Percentiles rank a stretch among this genome's conserved stretches.
Evolutionary conservation across 2,797 vertebrate genomes (phyloP).

Genomic region (Microcaecilia unicolor): DNA sequence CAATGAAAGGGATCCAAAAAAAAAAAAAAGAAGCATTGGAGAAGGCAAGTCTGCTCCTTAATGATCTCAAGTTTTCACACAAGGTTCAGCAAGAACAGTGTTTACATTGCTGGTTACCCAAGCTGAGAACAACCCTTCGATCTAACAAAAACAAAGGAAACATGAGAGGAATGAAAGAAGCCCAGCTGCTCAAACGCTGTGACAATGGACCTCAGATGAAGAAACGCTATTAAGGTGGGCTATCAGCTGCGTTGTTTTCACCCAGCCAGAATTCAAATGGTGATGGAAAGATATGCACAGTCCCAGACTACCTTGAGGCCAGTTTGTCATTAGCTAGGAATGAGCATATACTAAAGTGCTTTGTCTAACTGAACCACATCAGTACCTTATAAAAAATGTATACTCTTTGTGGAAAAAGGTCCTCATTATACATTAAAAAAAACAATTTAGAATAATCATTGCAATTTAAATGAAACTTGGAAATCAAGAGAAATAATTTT

Average conservation of each 20-base stretch:
- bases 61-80: too few species aligned
- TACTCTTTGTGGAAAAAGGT: slow-evolving; percentile 32
- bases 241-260: too few species aligned
- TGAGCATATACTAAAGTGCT: slow-evolving; percentile 73
- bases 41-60: slow-evolving; percentile 4
- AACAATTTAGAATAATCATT: slow-evolving; percentile 55
- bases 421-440: slow-evolving; percentile 53
- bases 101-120: slow-evolving; percentile 10
- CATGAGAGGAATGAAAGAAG: slow-evolving; percentile 2
- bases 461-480: slow-evolving; percentile 57
- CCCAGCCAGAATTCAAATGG: too few species aligned
- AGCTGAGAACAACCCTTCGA: too few species aligned
- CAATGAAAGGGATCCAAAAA: slow-evolving; percentile 13
- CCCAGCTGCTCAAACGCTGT: background rate
- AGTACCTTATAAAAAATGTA: slow-evolving; percentile 59
- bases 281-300: slow-evolving; percentile 41
- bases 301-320: slow-evolving; percentile 46
- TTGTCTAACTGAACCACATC: slow-evolving; percentile 60
- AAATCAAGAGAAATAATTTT: slow-evolving; percentile 63
- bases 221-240: background rate
- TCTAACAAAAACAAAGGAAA: slow-evolving; percentile 7
- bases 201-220: slow-evolving; percentile 11
- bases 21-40: slow-evolving; percentile 2
- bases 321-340: slow-evolving; percentile 46
- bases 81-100: too few species aligned